Evolutionary conservation across 2,888 invertebrate genomes (phyloP).

Genomic region (Saturnia japonica): DNA sequence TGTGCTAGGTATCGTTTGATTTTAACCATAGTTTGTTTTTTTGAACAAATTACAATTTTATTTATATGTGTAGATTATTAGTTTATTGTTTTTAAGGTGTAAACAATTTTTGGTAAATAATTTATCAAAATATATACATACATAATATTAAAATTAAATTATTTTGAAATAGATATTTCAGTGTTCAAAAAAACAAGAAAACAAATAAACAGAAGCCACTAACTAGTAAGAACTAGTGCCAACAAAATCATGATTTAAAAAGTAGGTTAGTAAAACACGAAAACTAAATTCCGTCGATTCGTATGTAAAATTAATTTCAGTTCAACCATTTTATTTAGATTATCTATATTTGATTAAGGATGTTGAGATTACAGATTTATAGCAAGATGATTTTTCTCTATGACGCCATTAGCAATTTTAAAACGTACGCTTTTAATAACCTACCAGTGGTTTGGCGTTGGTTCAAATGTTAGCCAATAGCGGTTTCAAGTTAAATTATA

Average conservation of each 20-base stretch:
- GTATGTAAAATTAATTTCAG: neutral
- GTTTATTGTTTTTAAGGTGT: no score
- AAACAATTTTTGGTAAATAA: no score
- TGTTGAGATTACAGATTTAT: slow-evolving; percentile 7
- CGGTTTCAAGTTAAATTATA: neutral
- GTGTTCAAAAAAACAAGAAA: no score
- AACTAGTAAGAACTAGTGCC: neutral
- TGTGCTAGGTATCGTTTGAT: no score
- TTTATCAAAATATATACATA: no score
- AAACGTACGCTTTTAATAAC: neutral
- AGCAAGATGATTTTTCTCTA: neutral
- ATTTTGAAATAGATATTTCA: no score
- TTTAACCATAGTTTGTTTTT: no score
- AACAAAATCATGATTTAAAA: neutral
- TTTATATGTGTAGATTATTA: no score
- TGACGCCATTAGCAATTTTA: slow-evolving; percentile 1
- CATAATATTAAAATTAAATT: no score
- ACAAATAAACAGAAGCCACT: neutral
- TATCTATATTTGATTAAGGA: slow-evolving; percentile 11
- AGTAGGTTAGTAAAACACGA: neutral
- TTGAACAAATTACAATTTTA: no score
- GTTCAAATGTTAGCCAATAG: neutral
- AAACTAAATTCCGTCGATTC: neutral
- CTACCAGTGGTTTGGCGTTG: neutral
- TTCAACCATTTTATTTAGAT: neutral